phyloP scores from a whole-genome alignment of 1,140 invertebrate species.

The Ooceraea biroi region DNA sequence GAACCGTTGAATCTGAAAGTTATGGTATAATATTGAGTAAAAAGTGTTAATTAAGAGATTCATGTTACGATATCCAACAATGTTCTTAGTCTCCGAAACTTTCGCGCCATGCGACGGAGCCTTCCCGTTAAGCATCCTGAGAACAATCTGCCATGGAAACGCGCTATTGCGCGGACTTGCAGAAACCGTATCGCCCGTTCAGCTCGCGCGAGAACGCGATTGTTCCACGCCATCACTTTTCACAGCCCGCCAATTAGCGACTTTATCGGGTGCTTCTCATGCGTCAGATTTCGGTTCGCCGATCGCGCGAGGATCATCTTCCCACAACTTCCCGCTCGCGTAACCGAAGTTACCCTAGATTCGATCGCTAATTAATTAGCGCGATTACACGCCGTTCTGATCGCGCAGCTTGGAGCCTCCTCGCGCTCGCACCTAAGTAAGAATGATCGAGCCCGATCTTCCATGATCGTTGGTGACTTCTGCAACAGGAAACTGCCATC shows the following conservation, averaged over 20 bases:
- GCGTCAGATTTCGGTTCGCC: slow-evolving; percentile 30
- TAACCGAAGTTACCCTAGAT: slow-evolving; percentile 42
- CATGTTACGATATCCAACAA: neutral
- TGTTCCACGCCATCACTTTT: slow-evolving; percentile 59
- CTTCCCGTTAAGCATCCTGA: slow-evolving; percentile 39
- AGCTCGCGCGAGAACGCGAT: slow-evolving; percentile 50
- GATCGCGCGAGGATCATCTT: slow-evolving; percentile 68
- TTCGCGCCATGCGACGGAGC: slow-evolving; percentile 1
- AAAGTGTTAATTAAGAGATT: too few relatives aligned
- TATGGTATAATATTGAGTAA: too few relatives aligned
- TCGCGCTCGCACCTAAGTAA: slow-evolving; percentile 7
- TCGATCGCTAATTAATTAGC: slow-evolving; percentile 62
- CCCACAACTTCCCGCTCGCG: slow-evolving; percentile 55
- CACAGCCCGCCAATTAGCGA: slow-evolving; percentile 67
- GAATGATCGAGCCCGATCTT: slow-evolving; percentile 35
- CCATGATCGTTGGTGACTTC: slow-evolving; percentile 40
- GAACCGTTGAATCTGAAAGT: too few relatives aligned
- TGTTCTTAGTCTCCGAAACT: slow-evolving; percentile 15
- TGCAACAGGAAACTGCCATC: slow-evolving; percentile 66
- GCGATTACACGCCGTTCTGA: neutral
- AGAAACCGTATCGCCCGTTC: slow-evolving; percentile 37
- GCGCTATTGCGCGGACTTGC: neutral
- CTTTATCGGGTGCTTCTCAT: slow-evolving; percentile 66
- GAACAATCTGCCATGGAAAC: slow-evolving; percentile 38
- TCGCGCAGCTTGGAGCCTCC: neutral